Evolutionary conservation across 1,140 invertebrate species (phyloP).

Genomic region (Pteromalus puparum): DNA sequence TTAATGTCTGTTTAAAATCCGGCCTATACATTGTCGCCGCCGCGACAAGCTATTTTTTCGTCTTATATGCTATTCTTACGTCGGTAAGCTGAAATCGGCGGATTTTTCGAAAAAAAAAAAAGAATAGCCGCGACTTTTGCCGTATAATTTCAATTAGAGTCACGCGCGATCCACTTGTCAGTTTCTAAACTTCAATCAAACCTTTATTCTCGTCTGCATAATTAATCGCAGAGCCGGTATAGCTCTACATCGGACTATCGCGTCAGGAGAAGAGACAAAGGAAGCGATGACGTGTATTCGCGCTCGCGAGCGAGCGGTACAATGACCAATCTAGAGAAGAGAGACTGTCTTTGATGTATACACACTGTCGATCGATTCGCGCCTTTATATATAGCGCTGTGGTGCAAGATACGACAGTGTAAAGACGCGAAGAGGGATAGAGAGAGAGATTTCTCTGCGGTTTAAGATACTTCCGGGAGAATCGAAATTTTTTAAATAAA

Average conservation of each 20-base stretch:
- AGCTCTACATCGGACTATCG: background rate
- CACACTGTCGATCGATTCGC: constrained; percentile 3
- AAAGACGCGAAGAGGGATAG: background rate
- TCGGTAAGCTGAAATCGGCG: too few relatives aligned
- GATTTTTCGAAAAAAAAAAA: too few relatives aligned
- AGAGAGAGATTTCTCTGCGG: background rate
- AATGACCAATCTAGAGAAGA: constrained; percentile 42
- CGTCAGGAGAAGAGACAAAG: constrained; percentile 6
- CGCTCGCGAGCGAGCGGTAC: constrained; percentile 17
- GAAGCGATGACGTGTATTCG: constrained; percentile 10
- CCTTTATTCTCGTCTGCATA: background rate
- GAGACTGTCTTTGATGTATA: background rate
- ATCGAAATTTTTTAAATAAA: background rate
- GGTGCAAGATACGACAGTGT: background rate
- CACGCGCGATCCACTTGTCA: too few relatives aligned
- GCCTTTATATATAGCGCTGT: background rate
- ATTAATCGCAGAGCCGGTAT: background rate
- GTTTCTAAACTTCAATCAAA: background rate
- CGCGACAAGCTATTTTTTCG: too few relatives aligned
- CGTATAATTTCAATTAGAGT: too few relatives aligned
- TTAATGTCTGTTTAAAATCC: too few relatives aligned
- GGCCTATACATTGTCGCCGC: too few relatives aligned
- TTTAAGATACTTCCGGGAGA: background rate
- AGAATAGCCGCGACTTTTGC: too few relatives aligned
- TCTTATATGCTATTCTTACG: too few relatives aligned